A percentile compares a stretch with the other conserved stretches of the same genome.
Conservation (phyloP, 2,888 invertebrate genomes). For the Nysson spinosus region DNA sequence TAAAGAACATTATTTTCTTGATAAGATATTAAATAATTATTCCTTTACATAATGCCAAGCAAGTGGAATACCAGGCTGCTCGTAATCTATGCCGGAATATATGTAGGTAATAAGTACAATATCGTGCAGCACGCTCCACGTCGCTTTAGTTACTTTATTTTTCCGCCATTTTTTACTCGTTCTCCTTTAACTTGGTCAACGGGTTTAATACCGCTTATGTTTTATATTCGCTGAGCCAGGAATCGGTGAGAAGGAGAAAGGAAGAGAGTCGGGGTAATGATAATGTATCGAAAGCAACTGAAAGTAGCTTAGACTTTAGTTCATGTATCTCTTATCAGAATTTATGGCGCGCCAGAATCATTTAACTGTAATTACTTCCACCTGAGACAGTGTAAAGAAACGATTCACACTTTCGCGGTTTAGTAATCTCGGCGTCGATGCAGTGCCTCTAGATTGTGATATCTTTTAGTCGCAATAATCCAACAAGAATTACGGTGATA, state of each 20-base stretch:
- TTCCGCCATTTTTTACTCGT: neutral
- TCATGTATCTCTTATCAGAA: too few species aligned
- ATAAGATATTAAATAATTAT: constrained; percentile 20
- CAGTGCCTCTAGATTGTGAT: neutral
- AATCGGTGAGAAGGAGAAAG: too few species aligned
- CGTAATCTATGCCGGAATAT: neutral
- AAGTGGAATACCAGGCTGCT: neutral
- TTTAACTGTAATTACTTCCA: too few species aligned
- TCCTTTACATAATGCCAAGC: constrained; percentile 19
- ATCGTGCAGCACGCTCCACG: constrained; percentile 1
- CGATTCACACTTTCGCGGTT: too few species aligned
- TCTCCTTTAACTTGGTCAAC: neutral
- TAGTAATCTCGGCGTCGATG: neutral
- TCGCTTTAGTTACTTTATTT: neutral
- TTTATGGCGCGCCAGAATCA: too few species aligned
- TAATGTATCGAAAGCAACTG: too few species aligned
- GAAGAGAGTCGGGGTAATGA: too few species aligned
- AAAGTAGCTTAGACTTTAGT: too few species aligned
- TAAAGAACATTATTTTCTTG: constrained; percentile 9
- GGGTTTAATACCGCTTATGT: neutral
- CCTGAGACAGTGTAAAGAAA: too few species aligned
- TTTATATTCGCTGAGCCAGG: too few species aligned
- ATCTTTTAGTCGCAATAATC: neutral
- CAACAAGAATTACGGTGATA: too few species aligned
- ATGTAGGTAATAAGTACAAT: neutral